Evolutionary conservation across 2,113 vertebrate genomes (phyloP), one percentile per base, ranked within the genome.

Genomic region (Pachyramphus minor): DNA sequence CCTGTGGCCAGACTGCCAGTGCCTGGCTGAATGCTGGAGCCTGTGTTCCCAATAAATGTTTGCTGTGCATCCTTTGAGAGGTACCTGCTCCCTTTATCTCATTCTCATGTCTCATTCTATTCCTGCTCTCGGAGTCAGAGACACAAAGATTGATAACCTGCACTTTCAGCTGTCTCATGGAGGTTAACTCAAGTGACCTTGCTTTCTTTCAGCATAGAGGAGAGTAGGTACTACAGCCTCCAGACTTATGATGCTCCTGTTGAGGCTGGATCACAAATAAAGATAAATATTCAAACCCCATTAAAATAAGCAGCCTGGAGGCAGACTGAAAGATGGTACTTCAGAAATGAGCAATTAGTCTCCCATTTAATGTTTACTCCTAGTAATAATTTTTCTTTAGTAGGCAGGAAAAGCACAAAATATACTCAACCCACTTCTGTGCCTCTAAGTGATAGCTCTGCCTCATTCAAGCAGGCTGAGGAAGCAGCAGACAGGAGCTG

Each of bases 331-430:
- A 42, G 77, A 68, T 44, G 35, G 19, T 44, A 19, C 89, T 85
- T 88, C 75, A 86, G 92, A 83, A 94, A 95, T 39, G 33, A 96
- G 30, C 82, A 67, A 80, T 77, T 93, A 93, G 67, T 71, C 53
- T 76, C 15, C 33, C 69, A 84, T 86, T 81, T 82, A 35, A 53
- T 6, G 8, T 71, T 85, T 88, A 41, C 37, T 91, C 28, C n/a
- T 74, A 68, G 69, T 68, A 58, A 45, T 63, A 3, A 58, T 76
- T 97, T 84, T 79, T 68, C 63, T 76, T 77, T 35, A 62, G 49
- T 23, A 45, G 2, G 4, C 74, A 66, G 71, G 92, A 87, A 88
- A 94, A 76, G 39, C 87, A 58, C 53, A 82, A 84, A 96, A 88
- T 53, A 88, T 53, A 76, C 25, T 79, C 87, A 86, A 1, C 64